Percentiles rank a stretch among this genome's conserved stretches.
phyloP scores from a whole-genome alignment of 2,797 vertebrate species.

The Premnoplex brunnescens region DNA sequence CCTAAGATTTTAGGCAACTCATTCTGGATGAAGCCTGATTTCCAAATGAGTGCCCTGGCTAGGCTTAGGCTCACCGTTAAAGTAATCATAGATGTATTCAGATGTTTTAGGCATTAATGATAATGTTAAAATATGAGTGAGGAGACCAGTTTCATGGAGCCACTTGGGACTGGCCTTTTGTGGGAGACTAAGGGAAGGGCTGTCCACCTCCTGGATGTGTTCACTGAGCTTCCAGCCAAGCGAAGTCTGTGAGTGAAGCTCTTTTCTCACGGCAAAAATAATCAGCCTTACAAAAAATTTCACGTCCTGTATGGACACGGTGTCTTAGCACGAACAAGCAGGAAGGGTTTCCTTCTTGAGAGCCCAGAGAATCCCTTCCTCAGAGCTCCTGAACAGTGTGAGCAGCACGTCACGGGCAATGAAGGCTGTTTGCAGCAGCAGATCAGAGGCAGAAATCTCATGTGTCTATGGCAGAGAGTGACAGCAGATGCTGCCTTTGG shows the following conservation, averaged over 20 bases:
- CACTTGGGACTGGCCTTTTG: background rate
- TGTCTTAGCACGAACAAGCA: background rate
- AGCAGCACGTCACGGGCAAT: background rate
- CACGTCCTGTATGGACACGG: rapidly evolving
- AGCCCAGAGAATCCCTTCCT: background rate
- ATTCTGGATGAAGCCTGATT: background rate
- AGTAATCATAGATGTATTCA: background rate
- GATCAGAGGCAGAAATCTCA: background rate
- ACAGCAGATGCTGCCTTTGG: slow-evolving; percentile 25
- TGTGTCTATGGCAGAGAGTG: background rate
- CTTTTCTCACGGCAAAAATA: background rate
- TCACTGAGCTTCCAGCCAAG: background rate
- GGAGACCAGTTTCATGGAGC: background rate
- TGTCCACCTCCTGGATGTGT: background rate
- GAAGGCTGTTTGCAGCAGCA: background rate
- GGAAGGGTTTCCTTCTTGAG: background rate
- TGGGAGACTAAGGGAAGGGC: background rate
- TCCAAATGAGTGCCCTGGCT: background rate
- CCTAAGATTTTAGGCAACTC: background rate
- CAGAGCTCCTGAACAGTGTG: background rate
- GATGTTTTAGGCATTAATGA: background rate
- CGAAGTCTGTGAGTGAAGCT: background rate
- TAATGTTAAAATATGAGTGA: rapidly evolving
- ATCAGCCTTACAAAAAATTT: background rate
- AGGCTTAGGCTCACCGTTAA: background rate